These are phyloP conservation scores for Neogobius melanostomus DNA, from an alignment of 2,113 vertebrate genomes.

Conservation along the genomic window DNA sequence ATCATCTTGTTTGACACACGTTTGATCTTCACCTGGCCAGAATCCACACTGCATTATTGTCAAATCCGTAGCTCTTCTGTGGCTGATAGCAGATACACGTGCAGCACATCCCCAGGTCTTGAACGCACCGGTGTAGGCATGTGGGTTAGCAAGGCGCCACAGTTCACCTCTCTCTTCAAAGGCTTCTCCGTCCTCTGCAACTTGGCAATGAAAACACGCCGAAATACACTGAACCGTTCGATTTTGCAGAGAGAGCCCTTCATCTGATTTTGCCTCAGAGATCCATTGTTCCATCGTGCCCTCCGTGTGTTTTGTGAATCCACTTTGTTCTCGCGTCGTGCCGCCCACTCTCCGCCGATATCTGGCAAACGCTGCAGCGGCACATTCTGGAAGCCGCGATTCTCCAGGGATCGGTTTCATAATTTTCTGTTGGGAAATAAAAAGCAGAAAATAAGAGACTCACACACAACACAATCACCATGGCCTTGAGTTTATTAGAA, in stretches of 20 bases:
- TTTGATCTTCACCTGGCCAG: no score
- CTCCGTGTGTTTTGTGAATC: neutral
- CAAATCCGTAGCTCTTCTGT: no score
- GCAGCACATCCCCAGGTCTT: neutral
- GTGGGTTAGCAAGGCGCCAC: neutral
- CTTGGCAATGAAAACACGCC: no score
- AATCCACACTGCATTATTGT: no score
- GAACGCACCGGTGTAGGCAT: neutral
- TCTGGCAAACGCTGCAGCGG: neutral
- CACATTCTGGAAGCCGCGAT: neutral
- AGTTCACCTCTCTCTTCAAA: neutral
- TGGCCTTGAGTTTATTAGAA: neutral
- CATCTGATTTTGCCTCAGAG: neutral
- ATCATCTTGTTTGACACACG: no score
- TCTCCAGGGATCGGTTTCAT: neutral
- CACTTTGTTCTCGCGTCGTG: neutral
- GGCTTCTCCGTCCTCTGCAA: neutral
- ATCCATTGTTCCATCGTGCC: neutral
- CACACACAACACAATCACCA: neutral
- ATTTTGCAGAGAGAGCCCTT: neutral
- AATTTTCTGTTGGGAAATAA: slow-evolving; percentile 1
- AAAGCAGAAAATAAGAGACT: neutral
- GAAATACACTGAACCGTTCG: no score
- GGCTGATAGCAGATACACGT: neutral
- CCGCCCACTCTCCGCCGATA: neutral